Evolutionary conservation across 2,888 invertebrate species (phyloP).

Genomic region (Tiphia femorata): DNA sequence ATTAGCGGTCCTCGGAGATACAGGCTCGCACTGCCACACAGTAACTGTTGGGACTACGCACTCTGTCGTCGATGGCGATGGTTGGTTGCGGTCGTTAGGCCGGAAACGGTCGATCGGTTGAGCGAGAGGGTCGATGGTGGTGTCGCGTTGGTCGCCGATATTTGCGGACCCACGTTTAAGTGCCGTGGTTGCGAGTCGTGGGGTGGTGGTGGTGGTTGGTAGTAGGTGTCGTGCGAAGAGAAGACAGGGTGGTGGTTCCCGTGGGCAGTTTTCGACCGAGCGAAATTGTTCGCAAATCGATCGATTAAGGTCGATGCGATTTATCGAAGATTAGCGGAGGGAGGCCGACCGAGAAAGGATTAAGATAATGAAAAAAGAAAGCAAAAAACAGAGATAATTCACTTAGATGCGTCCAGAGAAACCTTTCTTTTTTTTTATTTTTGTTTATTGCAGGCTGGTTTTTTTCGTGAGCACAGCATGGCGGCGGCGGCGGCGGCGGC

Average conservation of each 20-base stretch:
- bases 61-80: constrained; percentile 57
- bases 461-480: too few species aligned
- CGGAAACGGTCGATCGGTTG: constrained; percentile 34
- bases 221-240: constrained; percentile 4
- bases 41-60: constrained; percentile 68
- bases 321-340: constrained; percentile 41
- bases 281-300: neutral
- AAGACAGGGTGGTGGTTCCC: neutral
- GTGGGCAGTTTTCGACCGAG: neutral
- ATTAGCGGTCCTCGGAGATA: constrained; percentile 68
- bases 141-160: too few species aligned
- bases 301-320: constrained; percentile 22
- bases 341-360: constrained; percentile 47
- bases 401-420: too few species aligned
- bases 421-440: too few species aligned
- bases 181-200: too few species aligned
- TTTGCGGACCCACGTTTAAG: too few species aligned
- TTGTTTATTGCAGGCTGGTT: too few species aligned
- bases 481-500: constrained; percentile 29
- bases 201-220: too few species aligned
- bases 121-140: too few species aligned
- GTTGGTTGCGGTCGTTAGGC: constrained; percentile 45
- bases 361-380: constrained; percentile 34
- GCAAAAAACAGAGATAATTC: neutral
- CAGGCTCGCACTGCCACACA: constrained; percentile 69